Conservation (phyloP, 2,888 invertebrate genomes). For the Nectonema munidae region DNA sequence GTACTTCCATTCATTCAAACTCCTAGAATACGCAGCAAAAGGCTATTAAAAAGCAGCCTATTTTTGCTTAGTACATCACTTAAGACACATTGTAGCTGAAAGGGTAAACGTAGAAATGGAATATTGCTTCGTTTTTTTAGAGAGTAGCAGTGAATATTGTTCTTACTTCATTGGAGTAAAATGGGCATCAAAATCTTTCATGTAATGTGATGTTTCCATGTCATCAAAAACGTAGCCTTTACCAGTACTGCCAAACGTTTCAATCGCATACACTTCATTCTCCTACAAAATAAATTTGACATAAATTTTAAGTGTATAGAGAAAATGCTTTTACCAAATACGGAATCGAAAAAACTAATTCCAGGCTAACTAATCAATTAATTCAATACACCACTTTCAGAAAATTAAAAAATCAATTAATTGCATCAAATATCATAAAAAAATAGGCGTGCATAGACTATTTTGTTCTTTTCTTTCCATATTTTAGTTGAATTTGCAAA, state of each 20-base stretch:
- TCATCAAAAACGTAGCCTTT: constrained; percentile 58
- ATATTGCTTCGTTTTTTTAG: not conserved
- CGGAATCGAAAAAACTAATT: not conserved
- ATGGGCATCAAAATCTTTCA: constrained; percentile 75
- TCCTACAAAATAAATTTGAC: constrained; percentile 32
- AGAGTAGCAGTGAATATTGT: not conserved
- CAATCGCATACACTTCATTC: constrained; percentile 92
- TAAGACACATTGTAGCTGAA: no score
- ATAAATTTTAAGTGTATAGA: not conserved
- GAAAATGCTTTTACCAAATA: not conserved
- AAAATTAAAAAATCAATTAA: constrained; percentile 14
- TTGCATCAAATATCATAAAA: no score
- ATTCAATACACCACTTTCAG: not conserved
- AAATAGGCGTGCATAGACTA: no score
- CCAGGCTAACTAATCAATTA: not conserved
- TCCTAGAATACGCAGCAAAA: no score
- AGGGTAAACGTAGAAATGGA: no score
- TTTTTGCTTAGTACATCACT: no score
- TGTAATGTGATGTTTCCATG: constrained; percentile 95
- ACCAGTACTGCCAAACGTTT: constrained; percentile 97
- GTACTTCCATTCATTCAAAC: no score
- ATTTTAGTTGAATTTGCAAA: no score
- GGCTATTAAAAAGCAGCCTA: no score
- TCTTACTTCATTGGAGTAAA: constrained; percentile 51
- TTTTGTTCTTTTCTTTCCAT: no score